Percentiles rank a stretch among this genome's conserved stretches.
Conservation (phyloP, 2,888 invertebrate species). For the Orthosia cruda region DNA sequence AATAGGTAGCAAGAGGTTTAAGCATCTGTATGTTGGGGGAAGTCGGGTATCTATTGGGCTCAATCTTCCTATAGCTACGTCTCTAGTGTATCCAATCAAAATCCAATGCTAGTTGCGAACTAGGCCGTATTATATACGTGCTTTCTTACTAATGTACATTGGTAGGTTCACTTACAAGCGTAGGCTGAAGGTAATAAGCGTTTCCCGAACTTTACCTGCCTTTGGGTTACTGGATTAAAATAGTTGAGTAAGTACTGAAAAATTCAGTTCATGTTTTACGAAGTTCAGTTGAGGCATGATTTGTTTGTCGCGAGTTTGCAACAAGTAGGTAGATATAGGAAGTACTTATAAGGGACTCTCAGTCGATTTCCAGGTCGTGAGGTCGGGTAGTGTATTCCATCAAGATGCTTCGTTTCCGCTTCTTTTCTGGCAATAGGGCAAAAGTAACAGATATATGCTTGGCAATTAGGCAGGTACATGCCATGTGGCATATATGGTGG, state of each 20-base stretch:
- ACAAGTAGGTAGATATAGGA: background rate
- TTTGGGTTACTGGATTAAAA: too few species aligned
- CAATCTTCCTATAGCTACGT: slow-evolving; percentile 1
- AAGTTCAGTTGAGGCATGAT: slow-evolving; percentile 22
- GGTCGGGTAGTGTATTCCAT: background rate
- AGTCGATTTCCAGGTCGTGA: background rate
- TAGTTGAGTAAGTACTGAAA: too few species aligned
- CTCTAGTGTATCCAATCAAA: slow-evolving; percentile 51
- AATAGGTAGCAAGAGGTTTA: background rate
- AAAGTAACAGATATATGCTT: too few species aligned
- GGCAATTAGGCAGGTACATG: too few species aligned
- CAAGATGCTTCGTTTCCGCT: background rate
- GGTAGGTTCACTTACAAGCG: slow-evolving; percentile 43
- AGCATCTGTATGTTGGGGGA: background rate
- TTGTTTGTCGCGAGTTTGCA: slow-evolving; percentile 15
- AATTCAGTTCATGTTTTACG: too few species aligned
- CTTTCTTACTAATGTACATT: slow-evolving; percentile 37
- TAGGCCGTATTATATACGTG: slow-evolving; percentile 50
- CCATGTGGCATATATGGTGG: too few species aligned
- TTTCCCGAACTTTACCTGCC: slow-evolving; percentile 51
- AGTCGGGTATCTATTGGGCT: background rate
- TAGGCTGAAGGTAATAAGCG: slow-evolving; percentile 41
- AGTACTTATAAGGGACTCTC: background rate
- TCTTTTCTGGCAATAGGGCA: too few species aligned
- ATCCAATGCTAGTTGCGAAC: slow-evolving; percentile 56